These are phyloP conservation scores for Lasioglossum figueresi DNA, from an alignment of 2,888 invertebrate genomes.

Conservation along the genomic window DNA sequence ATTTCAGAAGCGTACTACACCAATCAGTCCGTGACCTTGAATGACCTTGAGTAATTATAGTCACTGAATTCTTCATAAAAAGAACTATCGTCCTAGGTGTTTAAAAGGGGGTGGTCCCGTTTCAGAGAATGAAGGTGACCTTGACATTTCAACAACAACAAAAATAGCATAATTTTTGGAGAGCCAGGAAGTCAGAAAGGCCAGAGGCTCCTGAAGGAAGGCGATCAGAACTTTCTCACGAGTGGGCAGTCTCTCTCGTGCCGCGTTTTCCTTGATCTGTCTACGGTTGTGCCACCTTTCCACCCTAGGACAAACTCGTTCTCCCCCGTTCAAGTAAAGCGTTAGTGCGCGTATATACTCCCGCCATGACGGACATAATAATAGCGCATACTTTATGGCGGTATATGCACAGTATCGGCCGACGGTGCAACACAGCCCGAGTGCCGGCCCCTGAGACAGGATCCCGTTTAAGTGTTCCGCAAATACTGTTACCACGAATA, in stretches of 20 bases:
- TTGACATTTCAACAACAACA: too few relatives aligned
- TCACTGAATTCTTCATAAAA: too few relatives aligned
- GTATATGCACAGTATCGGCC: conserved; percentile 61
- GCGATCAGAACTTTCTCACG: neutral
- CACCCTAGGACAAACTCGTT: conserved; percentile 26
- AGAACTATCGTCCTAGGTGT: too few relatives aligned
- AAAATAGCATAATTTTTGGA: neutral
- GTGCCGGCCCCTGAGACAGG: conserved; percentile 56
- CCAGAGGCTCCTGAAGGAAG: neutral
- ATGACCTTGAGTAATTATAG: too few relatives aligned
- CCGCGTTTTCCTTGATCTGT: conserved; percentile 13
- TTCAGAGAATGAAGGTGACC: too few relatives aligned
- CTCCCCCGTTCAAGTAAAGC: conserved; percentile 53
- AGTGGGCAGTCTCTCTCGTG: neutral
- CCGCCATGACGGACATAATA: conserved; percentile 62
- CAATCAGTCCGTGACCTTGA: too few relatives aligned
- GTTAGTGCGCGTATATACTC: conserved; percentile 36
- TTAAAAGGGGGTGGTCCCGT: too few relatives aligned
- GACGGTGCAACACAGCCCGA: conserved; percentile 31
- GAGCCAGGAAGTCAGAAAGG: neutral
- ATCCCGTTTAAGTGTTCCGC: conserved; percentile 76
- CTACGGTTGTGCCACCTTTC: neutral
- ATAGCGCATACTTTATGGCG: conserved; percentile 68
- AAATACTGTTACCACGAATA: conserved; percentile 75
- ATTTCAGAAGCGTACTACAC: too few relatives aligned